A percentile compares a stretch with the other conserved stretches of the same genome.
Conservation (phyloP, 2,888 invertebrate genomes). For the Pomacea canaliculata region DNA sequence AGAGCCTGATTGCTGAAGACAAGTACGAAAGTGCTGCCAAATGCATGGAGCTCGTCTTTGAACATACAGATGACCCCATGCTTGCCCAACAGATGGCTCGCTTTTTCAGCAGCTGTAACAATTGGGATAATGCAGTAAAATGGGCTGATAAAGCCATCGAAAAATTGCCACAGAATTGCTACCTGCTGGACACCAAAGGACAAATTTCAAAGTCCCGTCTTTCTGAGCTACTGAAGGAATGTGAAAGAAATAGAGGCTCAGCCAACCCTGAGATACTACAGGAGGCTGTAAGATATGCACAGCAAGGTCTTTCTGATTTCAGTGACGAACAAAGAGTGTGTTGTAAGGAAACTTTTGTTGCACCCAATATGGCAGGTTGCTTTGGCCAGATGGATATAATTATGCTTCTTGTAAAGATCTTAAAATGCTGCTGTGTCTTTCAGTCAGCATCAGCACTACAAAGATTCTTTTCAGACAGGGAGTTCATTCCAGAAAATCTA, state of each 20-base stretch:
- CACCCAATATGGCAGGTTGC: slow-evolving; percentile 34
- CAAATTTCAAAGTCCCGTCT: slow-evolving; percentile 48
- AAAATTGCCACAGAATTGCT: slow-evolving; percentile 43
- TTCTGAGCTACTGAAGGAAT: slow-evolving; percentile 15
- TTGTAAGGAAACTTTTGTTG: slow-evolving; percentile 14
- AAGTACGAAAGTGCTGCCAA: slow-evolving; percentile 30
- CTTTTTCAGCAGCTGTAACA: slow-evolving; percentile 32
- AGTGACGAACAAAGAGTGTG: slow-evolving; percentile 31
- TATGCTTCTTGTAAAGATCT: slow-evolving; percentile 26
- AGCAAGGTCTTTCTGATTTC: slow-evolving; percentile 11
- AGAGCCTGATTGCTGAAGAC: slow-evolving; percentile 30
- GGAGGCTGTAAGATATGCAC: slow-evolving; percentile 22
- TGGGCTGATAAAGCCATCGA: slow-evolving; percentile 36
- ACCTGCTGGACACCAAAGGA: slow-evolving; percentile 54
- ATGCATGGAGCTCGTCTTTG: slow-evolving; percentile 30
- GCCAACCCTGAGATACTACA: background rate
- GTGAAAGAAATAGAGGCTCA: background rate
- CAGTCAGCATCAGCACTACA: slow-evolving; percentile 3
- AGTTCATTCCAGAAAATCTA: background rate
- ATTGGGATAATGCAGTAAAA: slow-evolving; percentile 37
- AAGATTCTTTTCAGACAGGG: background rate
- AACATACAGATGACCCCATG: slow-evolving; percentile 36
- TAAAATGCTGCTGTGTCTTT: slow-evolving; percentile 5
- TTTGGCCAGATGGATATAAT: slow-evolving; percentile 35
- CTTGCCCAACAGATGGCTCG: slow-evolving; percentile 43